Evolutionary conservation across 2,113 vertebrate species (phyloP).

Genomic region (Trogon melanurus): DNA sequence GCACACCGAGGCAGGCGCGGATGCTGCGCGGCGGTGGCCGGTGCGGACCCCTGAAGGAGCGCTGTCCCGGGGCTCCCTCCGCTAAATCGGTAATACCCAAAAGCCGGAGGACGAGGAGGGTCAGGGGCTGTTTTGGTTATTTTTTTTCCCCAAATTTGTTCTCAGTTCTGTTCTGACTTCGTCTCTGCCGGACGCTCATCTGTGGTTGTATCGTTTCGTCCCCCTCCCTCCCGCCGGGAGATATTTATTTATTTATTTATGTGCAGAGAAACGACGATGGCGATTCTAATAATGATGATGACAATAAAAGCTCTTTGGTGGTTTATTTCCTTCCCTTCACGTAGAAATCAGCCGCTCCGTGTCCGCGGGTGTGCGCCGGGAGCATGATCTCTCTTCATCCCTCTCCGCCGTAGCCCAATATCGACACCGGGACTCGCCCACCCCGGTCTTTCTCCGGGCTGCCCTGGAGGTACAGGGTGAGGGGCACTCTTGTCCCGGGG

Average conservation of each 20-base stretch:
- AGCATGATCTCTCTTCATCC: neutral
- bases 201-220: neutral
- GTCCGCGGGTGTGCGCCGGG: neutral
- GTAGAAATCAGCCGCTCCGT: neutral
- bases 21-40: neutral
- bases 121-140: neutral
- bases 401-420: neutral
- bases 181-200: neutral
- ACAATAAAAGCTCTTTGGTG: constrained; percentile 61
- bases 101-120: neutral
- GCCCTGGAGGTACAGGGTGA: neutral
- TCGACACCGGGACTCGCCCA: neutral
- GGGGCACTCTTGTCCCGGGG: neutral
- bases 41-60: neutral
- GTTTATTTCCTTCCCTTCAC: constrained; percentile 3
- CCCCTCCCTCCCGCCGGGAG: constrained; percentile 31
- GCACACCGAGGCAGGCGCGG: neutral
- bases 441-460: neutral
- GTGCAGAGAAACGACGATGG: constrained; percentile 73
- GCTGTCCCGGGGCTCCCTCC: neutral
- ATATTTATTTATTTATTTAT: constrained; percentile 99
- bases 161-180: neutral
- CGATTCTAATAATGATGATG: neutral
- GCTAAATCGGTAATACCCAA: neutral
- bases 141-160: neutral